Evolutionary conservation across 2,888 invertebrate genomes (phyloP), one percentile per base, ranked within the genome.

Genomic region (Morinoia aosen): DNA sequence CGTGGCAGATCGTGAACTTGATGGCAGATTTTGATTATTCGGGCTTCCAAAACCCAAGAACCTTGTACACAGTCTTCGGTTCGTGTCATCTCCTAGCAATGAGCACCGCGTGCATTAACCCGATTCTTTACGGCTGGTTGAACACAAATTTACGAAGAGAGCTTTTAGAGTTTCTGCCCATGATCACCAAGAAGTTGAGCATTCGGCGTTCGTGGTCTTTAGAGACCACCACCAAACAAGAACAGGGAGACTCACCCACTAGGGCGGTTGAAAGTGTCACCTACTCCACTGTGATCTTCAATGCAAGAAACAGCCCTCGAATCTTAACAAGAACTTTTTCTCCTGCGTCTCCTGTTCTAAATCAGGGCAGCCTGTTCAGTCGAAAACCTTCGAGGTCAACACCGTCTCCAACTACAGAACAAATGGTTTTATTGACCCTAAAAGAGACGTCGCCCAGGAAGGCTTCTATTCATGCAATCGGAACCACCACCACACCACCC

Each of bases 131-230:
- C 97, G 98, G 98, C 12, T 98, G 98, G 97, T 97, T 98, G 95
- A 98, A 98, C 97, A 98, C 98, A 96, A 98, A 98, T 97, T 98
- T 98, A 97, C 97, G 97, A 39, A 97, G 97, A n/a, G 98, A 98
- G 97, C 94, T 96, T 57, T 61, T 90, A 91, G 95, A 95, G n/a
- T 94, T 96, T 88, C 40, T 96, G 58, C 95, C 95, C 10, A n/a
- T 57, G n/a, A 90, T 91, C 56, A 40, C 76, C 12, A 90, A 91
- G 58, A 95, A 64, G 64, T 14, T 95, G 10, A 61, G 58, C 88
- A n/a, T 95, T 25, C n/a, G 40, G 10, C 58, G 88, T 10, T 58
- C 94, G 76, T 88, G 58, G 76, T 94, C 88, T 19, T 33, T 95
- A 48, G 88, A 88, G 88, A 57, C 11, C 40, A 88, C 94, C 25